Base-by-base conservation (phyloP, 2,888 invertebrate genomes). In the Pseudococcus jackbeardsleyi region DNA sequence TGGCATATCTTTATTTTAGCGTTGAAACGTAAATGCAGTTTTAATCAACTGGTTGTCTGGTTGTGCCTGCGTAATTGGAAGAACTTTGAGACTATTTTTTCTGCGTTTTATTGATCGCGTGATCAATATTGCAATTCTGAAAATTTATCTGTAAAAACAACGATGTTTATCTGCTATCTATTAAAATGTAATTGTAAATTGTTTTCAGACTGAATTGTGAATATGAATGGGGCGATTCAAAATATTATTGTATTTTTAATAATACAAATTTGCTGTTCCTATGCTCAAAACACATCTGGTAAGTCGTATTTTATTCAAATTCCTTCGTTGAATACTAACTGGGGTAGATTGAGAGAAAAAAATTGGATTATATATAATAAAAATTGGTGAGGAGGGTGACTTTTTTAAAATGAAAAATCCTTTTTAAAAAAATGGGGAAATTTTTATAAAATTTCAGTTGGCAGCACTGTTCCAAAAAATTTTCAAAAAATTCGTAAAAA, bases 191-290 rank as follows among this genome's bases (percentile, higher is more conserved):
- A 15, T 50, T 50, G 48, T n/a, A 15, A 33, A 2, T 50, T 50
- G 11, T 64, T 72, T 72, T 33, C 17, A 72, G 72, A 72, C 72
- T 72, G 72, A 72, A 33, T 33, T 33, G 33, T 39, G 72, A 72
- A 72, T 72, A 72, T 72, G 72, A 72, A 72, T 72, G 33, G 33
- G 4, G 15, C 39, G 17, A 33, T 72, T 72, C 26, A 72, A 72
- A 33, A 7, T 72, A 5, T 72, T 39, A 72, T 15, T 7, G 72
- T 72, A 72, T 72, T 72, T 15, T 39, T 72, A 33, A 17, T 72
- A 72, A 72, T 72, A 72, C 72, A 17, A 33, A 15, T 72, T 17
- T 17, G 72, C 33, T 72, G 72, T 72, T 72, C 33, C 72, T 72
- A 72, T 15, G 33, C 33, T 17, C 72, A 72, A 72, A 72, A 39